These are phyloP conservation scores for Lutraria lutraria DNA, from an alignment of 2,888 invertebrate genomes.

Conservation along the genomic window DNA sequence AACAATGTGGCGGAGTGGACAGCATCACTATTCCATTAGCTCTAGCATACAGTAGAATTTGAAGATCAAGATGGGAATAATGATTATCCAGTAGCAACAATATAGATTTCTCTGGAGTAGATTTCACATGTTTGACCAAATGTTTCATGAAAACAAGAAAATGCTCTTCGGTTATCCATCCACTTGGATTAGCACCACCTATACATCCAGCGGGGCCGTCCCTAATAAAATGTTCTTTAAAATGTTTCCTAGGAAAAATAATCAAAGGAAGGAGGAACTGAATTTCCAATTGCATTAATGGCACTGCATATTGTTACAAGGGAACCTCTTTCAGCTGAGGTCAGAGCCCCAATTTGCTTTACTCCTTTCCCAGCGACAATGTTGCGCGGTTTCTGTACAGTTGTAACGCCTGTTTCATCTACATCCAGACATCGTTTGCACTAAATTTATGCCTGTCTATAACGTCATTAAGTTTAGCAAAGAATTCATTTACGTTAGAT, in stretches of 20 bases:
- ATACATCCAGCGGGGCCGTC: slow-evolving; percentile 19
- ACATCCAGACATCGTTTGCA: slow-evolving; percentile 16
- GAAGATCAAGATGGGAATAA: neutral
- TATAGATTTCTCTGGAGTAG: slow-evolving; percentile 7
- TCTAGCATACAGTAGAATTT: slow-evolving; percentile 12
- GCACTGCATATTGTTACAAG: no score
- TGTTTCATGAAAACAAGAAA: no score
- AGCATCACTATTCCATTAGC: slow-evolving; percentile 34
- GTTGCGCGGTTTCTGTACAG: slow-evolving; percentile 30
- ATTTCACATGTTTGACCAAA: slow-evolving; percentile 11
- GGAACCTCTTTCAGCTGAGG: no score
- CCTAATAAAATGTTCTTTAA: neutral
- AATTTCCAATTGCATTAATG: neutral
- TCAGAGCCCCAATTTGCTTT: neutral
- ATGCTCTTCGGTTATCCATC: slow-evolving; percentile 44
- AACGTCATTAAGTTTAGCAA: slow-evolving; percentile 46
- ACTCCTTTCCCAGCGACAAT: slow-evolving; percentile 27
- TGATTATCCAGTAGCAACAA: slow-evolving; percentile 38
- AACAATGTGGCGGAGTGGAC: slow-evolving; percentile 29
- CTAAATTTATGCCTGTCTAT: no score
- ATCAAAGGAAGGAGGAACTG: slow-evolving; percentile 17
- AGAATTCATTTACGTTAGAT: slow-evolving; percentile 31
- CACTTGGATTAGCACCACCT: slow-evolving; percentile 2
- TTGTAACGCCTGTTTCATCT: no score
- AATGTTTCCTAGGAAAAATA: slow-evolving; percentile 11